Base-by-base conservation (phyloP, 2,797 vertebrate species). In the Sparidentex hasta region DNA sequence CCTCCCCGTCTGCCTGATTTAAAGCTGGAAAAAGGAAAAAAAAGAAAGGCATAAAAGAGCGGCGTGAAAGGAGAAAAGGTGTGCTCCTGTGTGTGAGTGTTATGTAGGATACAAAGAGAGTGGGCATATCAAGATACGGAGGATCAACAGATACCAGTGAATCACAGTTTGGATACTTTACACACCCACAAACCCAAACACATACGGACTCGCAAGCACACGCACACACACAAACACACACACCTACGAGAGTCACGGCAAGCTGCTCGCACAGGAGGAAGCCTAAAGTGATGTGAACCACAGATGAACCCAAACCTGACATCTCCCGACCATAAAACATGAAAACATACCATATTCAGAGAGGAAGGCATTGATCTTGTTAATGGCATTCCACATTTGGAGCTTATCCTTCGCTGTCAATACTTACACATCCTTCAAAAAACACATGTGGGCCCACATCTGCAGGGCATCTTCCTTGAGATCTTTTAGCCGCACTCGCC, bases 291-390 rank as follows among this genome's bases (percentile, higher is more conserved):
- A 69, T 78, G 72, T 72, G 80, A 89, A 80, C 73, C 71, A 23
- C 61, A 63, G 64, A 80, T 74, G 70, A 82, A 80, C 73, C 63
- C 21, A 46, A 63, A 58, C 65, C 66, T 85, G 65, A 90, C 80
- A 75, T 78, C 80, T 84, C 77, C 76, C 65, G 54, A 64, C 69
- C 80, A 59, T 82, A 81, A 88, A 90, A 80, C 68, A 80, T 66
- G 55, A 80, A 81, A 84, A 85, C 63, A 18, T 59, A 81, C 74
- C 71, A 50, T 80, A 70, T 62, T 71, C 72, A 54, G 58, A 72
- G 81, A 89, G 80, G 85, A 89, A 91, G 86, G 50, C 83, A 80
- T 81, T 70, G 78, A 78, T 92, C 88, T 92, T 87, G 75, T 89
- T 89, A 90, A 90, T 88, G 84, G 73, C 71, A 61, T 70, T 88